Evolutionary conservation across 2,113 vertebrate species (phyloP), one percentile per base, ranked within the genome.

Genomic region (Dasyprocta punctata): DNA sequence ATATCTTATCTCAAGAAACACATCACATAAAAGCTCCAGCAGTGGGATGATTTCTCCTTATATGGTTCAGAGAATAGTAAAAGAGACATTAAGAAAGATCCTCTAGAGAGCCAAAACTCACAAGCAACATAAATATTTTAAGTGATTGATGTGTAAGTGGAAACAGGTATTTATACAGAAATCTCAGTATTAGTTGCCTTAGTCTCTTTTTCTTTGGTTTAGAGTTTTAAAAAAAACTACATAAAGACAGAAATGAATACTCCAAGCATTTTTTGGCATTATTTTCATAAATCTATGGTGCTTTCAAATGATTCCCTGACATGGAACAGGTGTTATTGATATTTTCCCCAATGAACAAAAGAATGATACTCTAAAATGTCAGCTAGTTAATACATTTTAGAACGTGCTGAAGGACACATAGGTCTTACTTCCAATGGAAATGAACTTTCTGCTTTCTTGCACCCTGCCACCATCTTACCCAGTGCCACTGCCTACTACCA

Each of bases 121-220:
- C 24, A 95, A 78, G 60, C 44, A 89, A 93, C 90, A 90, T 60
- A 78, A 84, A 83, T 86, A 93, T 83, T 92, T 89, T 54, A 89
- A 90, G 41, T 80, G 84, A 86, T 3, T 44, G 47, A 95, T 81
- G 19, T n/a, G 5, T 73, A 83, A 95, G 78, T 56, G 49, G 86
- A 96, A 81, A 89, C 1, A 67, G 67, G 3, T 14, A 78, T 92
- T 93, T 92, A 81, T 19, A 71, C 8, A 44, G 33, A 36, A 88
- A 93, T 84, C 60, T 94, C 87, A 75, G 3, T 73, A 89, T 90
- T 83, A 58, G 20, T 61, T 65, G 47, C 8, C 14, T 63, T n/a
- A n/a, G 17, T 47, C 33, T 83, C 71, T 24, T 85, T 88, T 93
- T 56, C 17, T 56, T 65, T 80, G 63, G 2, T 69, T 3, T 86